Conservation (phyloP, 23 tunicate species). For the Styela plicata region DNA sequence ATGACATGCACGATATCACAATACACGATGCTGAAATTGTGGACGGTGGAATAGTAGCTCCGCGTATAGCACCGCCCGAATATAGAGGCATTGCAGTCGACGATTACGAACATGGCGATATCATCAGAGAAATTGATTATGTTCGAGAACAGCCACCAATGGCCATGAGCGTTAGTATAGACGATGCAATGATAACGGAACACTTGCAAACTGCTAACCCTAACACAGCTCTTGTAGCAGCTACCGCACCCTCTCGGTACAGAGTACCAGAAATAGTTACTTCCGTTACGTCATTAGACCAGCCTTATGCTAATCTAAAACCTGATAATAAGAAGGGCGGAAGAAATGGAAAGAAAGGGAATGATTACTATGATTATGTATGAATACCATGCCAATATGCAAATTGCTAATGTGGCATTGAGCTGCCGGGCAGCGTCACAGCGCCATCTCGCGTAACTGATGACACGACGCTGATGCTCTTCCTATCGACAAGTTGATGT, state of each 20-base stretch:
- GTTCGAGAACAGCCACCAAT: slow-evolving; percentile 31
- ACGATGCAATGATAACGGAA: slow-evolving; percentile 55
- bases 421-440: too few species aligned
- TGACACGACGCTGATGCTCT: too few species aligned
- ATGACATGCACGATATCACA: slow-evolving; percentile 11
- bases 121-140: not conserved
- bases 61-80: slow-evolving; percentile 56
- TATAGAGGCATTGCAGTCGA: slow-evolving; percentile 38
- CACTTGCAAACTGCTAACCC: slow-evolving; percentile 13
- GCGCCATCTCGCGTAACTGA: too few species aligned
- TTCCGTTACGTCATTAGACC: slow-evolving; percentile 25
- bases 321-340: slow-evolving; percentile 29
- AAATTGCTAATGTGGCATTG: too few species aligned
- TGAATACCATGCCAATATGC: too few species aligned
- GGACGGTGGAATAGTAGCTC: slow-evolving; percentile 61
- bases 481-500: too few species aligned
- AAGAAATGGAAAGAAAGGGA: slow-evolving; percentile 19
- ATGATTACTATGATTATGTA: slow-evolving; percentile 63
- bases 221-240: not conserved
- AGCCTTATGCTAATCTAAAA: slow-evolving; percentile 39
- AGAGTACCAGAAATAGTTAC: not conserved
- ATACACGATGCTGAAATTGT: slow-evolving; percentile 57
- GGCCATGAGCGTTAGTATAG: slow-evolving; percentile 76
- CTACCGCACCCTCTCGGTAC: slow-evolving; percentile 14
- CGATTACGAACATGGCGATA: slow-evolving; percentile 10